Base-by-base conservation (phyloP, 92 coral and sea anemone genomes). In the Isaurus tuberculatus region DNA sequence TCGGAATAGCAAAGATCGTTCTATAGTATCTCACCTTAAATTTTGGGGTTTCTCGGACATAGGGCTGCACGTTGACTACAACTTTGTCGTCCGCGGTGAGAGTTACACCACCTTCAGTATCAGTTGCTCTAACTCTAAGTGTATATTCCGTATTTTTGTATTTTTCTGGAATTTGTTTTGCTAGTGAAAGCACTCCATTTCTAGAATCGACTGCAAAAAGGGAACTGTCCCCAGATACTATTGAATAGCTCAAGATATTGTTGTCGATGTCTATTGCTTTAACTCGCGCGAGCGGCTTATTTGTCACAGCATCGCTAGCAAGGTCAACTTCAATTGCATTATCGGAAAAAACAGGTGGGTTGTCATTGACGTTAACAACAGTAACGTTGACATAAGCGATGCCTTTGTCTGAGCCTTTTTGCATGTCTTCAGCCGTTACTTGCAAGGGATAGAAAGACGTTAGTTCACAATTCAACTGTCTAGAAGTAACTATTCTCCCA, bases 231-330 rank as follows among this genome's bases (percentile, higher is more conserved):
- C 90, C 86, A 1, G 88, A 89, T 4, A 86, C 86, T 23, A 87
- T 81, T 5, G 85, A 67, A 53, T 91, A 94, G 5, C 19, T 89
- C 14, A 89, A 37, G 17, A 8, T 3, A 28, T 78, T 86, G 33
- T 87, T 75, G 72, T 95, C 98, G 15, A 77, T 49, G 44, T 95
- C 98, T 0, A 73, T 75, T 1, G 93, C 96, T n/a, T 82, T 80
- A 1, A 92, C 88, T 63, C 74, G 90, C 19, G 94, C 98, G 5
- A 95, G 79, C 7, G 81, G 86, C 44, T 81, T 81, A 28, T 91
- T 92, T 17, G 70, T 79, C 17, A 70, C 73, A 1, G 98, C 97
- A 65, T 86, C 92, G 36, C 90, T 95, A 46, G 86, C 89, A 4
- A 95, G 79, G 26, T 63, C 30, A 42, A 93, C 72, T 7, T 88